Evolutionary conservation across 2,113 vertebrate species (phyloP).

Genomic region (Apodemus speciosus): DNA sequence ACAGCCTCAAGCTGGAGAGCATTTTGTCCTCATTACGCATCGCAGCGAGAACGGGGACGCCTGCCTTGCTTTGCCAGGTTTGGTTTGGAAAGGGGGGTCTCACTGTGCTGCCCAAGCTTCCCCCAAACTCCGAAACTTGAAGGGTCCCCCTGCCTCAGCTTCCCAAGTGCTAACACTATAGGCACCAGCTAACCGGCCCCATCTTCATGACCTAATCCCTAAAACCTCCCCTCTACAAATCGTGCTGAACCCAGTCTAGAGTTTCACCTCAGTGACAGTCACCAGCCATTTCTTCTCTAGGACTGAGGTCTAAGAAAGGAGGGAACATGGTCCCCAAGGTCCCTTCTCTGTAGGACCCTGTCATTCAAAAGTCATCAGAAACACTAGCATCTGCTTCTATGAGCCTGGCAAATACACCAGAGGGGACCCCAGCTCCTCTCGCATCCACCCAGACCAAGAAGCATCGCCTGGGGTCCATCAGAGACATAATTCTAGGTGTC

Average conservation of each 20-base stretch:
- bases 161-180: not conserved
- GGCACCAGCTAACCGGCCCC: not conserved
- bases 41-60: not conserved
- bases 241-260: accelerated
- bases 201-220: not conserved
- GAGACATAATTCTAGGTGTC: not conserved
- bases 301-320: not conserved
- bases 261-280: not conserved
- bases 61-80: not conserved
- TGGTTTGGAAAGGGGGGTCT: not conserved
- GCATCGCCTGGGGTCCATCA: not conserved
- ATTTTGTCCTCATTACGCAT: too few species aligned
- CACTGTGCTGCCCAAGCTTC: not conserved
- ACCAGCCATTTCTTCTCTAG: not conserved
- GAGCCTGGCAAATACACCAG: not conserved
- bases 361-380: not conserved
- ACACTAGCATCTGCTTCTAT: accelerated
- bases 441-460: too few species aligned
- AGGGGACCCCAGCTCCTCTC: not conserved
- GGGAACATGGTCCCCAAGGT: accelerated
- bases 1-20: not conserved
- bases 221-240: not conserved
- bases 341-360: not conserved
- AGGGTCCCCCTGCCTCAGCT: not conserved
- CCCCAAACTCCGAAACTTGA: not conserved